Evolutionary conservation across 2,113 vertebrate genomes (phyloP).

Genomic region (Hippopotamus amphibius): DNA sequence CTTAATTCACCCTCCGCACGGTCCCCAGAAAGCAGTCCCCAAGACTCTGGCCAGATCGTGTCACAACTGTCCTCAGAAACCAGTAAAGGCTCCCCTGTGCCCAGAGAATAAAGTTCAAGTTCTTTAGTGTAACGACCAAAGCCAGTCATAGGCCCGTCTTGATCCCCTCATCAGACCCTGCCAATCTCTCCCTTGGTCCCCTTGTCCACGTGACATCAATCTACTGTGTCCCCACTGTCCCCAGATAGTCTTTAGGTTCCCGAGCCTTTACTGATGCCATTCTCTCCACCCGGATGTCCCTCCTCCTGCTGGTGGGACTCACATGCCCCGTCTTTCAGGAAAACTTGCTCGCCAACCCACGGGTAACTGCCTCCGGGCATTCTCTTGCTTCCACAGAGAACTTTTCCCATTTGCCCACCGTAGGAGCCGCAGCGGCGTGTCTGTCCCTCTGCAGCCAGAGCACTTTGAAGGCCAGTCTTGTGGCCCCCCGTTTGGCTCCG

Average conservation of each 20-base stretch:
- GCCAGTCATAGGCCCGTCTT: neutral
- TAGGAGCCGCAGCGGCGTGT: neutral
- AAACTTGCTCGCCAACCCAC: neutral
- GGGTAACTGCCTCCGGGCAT: fast-evolving
- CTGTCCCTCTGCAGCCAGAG: neutral
- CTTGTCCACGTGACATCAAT: neutral
- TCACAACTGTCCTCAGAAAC: neutral
- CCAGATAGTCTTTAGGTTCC: neutral
- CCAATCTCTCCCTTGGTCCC: neutral
- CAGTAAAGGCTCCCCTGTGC: neutral
- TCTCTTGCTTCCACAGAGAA: fast-evolving
- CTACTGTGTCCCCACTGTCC: neutral
- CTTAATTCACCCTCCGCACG: too few species aligned
- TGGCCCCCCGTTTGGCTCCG: neutral
- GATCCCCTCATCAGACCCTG: neutral
- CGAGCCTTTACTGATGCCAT: neutral
- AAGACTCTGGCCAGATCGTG: neutral
- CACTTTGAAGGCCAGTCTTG: neutral
- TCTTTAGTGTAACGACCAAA: neutral
- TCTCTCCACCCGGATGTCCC: too few species aligned
- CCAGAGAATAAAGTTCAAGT: neutral
- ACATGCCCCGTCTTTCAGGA: neutral
- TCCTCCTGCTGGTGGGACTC: neutral
- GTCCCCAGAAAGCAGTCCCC: neutral
- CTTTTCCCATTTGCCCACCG: neutral